phyloP scores from a whole-genome alignment of 1,140 invertebrate genomes.

The Batillaria attramentaria region DNA sequence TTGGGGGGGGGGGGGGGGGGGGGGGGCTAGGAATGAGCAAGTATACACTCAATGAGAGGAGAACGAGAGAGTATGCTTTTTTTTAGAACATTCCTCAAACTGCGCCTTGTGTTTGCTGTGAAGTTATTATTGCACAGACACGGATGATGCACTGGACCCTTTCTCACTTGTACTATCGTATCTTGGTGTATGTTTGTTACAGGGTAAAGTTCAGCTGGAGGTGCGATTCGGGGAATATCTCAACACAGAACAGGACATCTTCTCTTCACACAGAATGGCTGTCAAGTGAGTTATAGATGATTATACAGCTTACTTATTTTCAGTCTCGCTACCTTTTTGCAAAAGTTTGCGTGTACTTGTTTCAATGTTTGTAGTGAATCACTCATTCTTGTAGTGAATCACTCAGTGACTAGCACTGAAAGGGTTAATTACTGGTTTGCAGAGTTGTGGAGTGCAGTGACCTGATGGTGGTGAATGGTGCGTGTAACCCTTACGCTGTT shows the following conservation, averaged over 20 bases:
- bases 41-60: no score
- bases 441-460: slow-evolving; percentile 88
- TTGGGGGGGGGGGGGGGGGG: no score
- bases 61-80: no score
- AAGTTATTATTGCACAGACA: no score
- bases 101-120: no score
- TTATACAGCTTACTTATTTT: background rate
- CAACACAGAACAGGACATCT: slow-evolving; percentile 57
- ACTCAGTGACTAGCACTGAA: background rate
- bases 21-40: no score
- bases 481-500: slow-evolving; percentile 90
- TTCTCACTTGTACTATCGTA: background rate
- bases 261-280: slow-evolving; percentile 61
- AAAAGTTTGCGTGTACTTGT: background rate
- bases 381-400: background rate
- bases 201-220: slow-evolving; percentile 73
- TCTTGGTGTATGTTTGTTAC: slow-evolving; percentile 23
- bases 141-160: no score
- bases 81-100: no score
- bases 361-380: slow-evolving; percentile 4
- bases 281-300: slow-evolving; percentile 62
- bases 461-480: slow-evolving; percentile 89
- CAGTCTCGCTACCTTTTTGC: no score
- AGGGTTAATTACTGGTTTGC: slow-evolving; percentile 42
- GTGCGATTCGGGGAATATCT: slow-evolving; percentile 66